A percentile compares a stretch with the other conserved stretches of the same genome.
phyloP scores from a whole-genome alignment of 2,113 vertebrate species.

The Manacus vitellinus region DNA sequence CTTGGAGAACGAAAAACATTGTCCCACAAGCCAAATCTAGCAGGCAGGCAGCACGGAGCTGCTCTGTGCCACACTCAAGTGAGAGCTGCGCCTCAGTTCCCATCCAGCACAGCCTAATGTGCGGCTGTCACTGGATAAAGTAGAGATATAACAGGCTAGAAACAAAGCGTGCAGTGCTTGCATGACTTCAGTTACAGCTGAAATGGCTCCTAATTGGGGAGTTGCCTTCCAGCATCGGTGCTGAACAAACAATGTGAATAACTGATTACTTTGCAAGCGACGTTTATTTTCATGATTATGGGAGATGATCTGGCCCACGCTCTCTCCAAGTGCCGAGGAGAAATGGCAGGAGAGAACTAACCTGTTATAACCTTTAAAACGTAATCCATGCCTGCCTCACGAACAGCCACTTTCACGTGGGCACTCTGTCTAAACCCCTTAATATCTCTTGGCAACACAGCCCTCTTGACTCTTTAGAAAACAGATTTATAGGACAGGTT shows the following conservation, averaged over 20 bases:
- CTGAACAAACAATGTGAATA: constrained; percentile 33
- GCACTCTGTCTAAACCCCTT: constrained; percentile 44
- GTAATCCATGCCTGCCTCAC: not conserved
- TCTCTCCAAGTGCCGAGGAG: not conserved
- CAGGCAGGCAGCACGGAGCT: not conserved
- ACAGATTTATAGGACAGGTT: constrained; percentile 5
- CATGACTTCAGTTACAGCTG: constrained; percentile 31
- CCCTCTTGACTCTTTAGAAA: constrained; percentile 19
- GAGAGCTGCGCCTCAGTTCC: not conserved
- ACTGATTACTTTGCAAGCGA: constrained; percentile 9
- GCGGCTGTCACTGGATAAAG: constrained; percentile 55
- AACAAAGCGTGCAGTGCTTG: constrained; percentile 57
- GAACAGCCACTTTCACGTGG: constrained; percentile 42
- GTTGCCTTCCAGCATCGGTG: constrained; percentile 42
- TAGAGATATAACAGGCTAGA: constrained; percentile 54
- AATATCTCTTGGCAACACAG: constrained; percentile 53
- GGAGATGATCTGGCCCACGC: not conserved
- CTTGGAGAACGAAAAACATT: not conserved
- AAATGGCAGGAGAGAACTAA: constrained; percentile 22
- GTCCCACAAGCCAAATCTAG: not conserved
- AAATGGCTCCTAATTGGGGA: constrained; percentile 64
- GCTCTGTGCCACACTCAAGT: not conserved
- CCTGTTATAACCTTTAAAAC: constrained; percentile 15
- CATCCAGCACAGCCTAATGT: not conserved
- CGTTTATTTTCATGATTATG: constrained; percentile 4